A percentile compares a stretch with the other conserved stretches of the same genome.
Conservation (phyloP, 2,113 vertebrate genomes). For the Pangasianodon gigas region DNA sequence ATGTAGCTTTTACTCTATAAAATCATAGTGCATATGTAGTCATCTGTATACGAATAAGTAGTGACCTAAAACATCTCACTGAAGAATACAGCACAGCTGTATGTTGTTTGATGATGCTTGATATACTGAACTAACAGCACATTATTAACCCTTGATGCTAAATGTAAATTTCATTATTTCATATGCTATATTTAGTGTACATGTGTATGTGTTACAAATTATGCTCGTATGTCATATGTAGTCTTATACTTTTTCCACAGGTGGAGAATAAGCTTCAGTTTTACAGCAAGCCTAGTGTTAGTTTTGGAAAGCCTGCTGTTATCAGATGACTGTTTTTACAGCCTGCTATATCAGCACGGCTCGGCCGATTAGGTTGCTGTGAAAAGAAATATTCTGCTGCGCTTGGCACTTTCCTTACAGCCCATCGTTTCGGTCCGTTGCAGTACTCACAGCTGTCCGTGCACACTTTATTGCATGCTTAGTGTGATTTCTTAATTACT, state of each 20-base stretch:
- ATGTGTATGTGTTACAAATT: neutral
- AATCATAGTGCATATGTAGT: too few relatives aligned
- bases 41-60: too few relatives aligned
- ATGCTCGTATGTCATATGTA: neutral
- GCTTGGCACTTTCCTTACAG: conserved; percentile 25
- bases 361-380: neutral
- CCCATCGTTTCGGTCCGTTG: neutral
- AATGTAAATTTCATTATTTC: neutral
- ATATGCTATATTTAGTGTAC: neutral
- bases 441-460: neutral
- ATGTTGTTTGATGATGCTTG: neutral
- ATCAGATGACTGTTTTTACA: conserved; percentile 21
- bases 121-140: neutral
- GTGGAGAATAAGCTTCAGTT: neutral
- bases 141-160: neutral
- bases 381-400: conserved; percentile 6
- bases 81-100: neutral
- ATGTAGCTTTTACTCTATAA: too few relatives aligned
- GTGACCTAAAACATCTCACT: too few relatives aligned
- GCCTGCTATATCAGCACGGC: neutral
- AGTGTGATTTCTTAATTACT: conserved; percentile 41
- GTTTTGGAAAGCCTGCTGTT: neutral
- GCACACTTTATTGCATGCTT: conserved; percentile 32
- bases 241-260: neutral
- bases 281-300: neutral